Evolutionary conservation across 30 jellyfish, hydroid and myxozoan genomes (phyloP), one percentile per base, ranked within the genome.

Genomic region (Chironex yamaguchii): DNA sequence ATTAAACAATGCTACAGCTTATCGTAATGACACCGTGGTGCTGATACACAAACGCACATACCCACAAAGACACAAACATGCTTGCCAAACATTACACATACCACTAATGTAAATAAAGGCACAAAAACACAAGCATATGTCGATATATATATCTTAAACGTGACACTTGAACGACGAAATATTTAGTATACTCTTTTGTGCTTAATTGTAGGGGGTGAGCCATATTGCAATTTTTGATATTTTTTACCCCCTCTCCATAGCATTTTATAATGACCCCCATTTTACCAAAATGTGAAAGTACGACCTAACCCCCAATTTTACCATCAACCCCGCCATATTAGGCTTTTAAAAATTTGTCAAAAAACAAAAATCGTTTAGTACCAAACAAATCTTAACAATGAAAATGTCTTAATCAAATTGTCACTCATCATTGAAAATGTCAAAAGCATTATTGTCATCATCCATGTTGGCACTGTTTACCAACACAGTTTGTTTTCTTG

Each of bases 191-290:
- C 71, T 53, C 25, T 53, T 53, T 9, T n/a, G 71, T 53, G 71
- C 71, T 53, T 53, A 53, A 53, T 53, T 53, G 20, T 53, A 53
- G 71, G 71, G n/a, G n/a, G n/a, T n/a, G 71, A 32, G 71, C 25
- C 20, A 53, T 53, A 53, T 53, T 53, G 71, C 71, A 6, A n/a
- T 53, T n/a, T n/a, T n/a, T n/a, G n/a, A n/a, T n/a, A n/a, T n/a
- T n/a, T n/a, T n/a, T n/a, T n/a, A n/a, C n/a, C n/a, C n/a, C n/a
- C n/a, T 32, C 4, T 53, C 71, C 71, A 53, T 53, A 53, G 71
- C 71, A 53, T 53, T 53, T 53, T 53, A 53, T 53, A 53, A 53
- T 53, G 71, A 53, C 71, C 71, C 71, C 71, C 71, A 53, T 53
- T 53, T 53, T 53, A 53, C 20, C 6, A 32, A 53, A 53, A 53